Percentiles rank a stretch among this genome's conserved stretches.
Evolutionary conservation across 2,797 vertebrate genomes (phyloP).

Genomic region (Myiotriccus ornatus): DNA sequence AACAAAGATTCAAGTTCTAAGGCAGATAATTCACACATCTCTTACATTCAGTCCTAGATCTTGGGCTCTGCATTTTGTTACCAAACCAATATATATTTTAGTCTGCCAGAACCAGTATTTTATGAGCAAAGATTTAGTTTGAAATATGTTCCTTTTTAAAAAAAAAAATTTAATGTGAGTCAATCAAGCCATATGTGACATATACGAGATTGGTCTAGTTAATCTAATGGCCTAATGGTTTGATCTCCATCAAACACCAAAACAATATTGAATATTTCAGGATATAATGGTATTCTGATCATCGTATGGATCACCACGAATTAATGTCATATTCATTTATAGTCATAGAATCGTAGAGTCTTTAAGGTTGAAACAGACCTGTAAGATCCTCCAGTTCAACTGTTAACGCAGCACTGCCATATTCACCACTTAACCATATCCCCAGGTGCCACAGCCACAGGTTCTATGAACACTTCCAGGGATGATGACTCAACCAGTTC

Average conservation of each 20-base stretch:
- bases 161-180: background rate
- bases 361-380: background rate
- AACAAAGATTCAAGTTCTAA: background rate
- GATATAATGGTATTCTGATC: background rate
- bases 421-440: background rate
- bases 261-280: background rate
- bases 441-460: background rate
- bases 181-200: background rate
- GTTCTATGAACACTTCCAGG: background rate
- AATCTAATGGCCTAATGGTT: background rate
- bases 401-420: background rate
- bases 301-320: background rate
- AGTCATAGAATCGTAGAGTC: background rate
- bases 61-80: background rate
- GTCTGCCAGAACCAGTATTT: background rate
- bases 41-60: background rate
- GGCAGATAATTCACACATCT: background rate
- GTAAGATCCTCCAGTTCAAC: background rate
- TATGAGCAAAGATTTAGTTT: background rate
- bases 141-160: background rate
- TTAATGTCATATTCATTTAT: background rate
- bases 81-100: background rate
- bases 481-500: background rate
- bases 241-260: background rate
- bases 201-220: background rate